Evolutionary conservation across 2,113 vertebrate genomes (phyloP).

Genomic region (Labrus mixtus): DNA sequence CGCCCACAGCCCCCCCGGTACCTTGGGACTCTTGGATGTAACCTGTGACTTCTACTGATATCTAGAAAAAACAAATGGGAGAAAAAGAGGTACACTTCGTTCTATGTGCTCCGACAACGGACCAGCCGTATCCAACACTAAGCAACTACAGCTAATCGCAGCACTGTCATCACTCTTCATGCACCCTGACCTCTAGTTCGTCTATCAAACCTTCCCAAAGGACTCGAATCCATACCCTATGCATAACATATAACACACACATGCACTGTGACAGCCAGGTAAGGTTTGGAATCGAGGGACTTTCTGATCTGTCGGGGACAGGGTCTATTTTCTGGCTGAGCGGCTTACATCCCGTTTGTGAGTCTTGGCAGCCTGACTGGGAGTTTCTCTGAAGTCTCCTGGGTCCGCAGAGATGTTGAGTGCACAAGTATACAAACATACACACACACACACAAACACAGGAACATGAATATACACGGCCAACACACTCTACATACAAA

Average conservation of each 20-base stretch:
- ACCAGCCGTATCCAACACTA: neutral
- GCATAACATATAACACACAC: slow-evolving; percentile 34
- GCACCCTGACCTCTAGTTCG: slow-evolving; percentile 40
- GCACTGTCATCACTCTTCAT: slow-evolving; percentile 37
- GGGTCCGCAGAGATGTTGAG: slow-evolving; percentile 54
- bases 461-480: slow-evolving; percentile 22
- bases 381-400: slow-evolving; percentile 70
- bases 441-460: slow-evolving; percentile 29
- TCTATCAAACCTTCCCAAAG: slow-evolving; percentile 36
- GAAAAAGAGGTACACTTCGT: neutral
- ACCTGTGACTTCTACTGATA: neutral
- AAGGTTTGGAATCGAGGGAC: slow-evolving; percentile 48
- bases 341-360: slow-evolving; percentile 72
- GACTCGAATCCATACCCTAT: slow-evolving; percentile 44
- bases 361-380: slow-evolving; percentile 75
- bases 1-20: slow-evolving; percentile 7
- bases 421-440: slow-evolving; percentile 38
- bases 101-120: neutral
- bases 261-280: slow-evolving; percentile 46
- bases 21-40: slow-evolving; percentile 22
- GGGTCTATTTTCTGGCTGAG: slow-evolving; percentile 75
- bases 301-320: slow-evolving; percentile 49
- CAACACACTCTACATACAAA: slow-evolving; percentile 58
- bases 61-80: neutral
- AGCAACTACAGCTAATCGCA: slow-evolving; percentile 18